Percentiles rank a stretch among this genome's conserved stretches.
phyloP scores from a whole-genome alignment of 2,888 invertebrate genomes.

The Zeuzera pyrina region DNA sequence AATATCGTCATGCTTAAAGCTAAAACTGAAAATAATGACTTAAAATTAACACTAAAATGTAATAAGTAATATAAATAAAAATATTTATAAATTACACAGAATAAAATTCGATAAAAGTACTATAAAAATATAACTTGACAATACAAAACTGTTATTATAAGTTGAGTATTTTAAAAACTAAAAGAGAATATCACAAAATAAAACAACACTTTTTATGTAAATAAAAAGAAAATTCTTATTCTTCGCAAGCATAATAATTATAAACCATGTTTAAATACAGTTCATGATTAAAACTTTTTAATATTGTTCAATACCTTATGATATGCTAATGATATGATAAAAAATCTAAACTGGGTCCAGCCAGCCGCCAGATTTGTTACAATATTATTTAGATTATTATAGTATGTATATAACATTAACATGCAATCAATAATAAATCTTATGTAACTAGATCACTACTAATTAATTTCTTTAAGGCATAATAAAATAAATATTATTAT shows the following conservation, averaged over 20 bases:
- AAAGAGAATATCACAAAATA: no score
- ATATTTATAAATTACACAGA: no score
- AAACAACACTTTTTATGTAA: not conserved
- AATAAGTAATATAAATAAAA: no score
- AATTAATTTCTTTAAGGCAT: conserved; percentile 64
- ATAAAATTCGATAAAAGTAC: no score
- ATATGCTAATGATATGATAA: conserved; percentile 71
- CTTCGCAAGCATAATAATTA: not conserved
- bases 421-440: conserved; percentile 55
- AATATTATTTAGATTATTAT: conserved; percentile 23
- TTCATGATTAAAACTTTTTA: not conserved
- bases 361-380: conserved; percentile 37
- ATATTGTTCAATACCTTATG: no score
- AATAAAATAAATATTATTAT: conserved; percentile 37
- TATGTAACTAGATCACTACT: conserved; percentile 54
- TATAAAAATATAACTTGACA: not conserved
- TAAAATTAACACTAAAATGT: no score
- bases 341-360: conserved; percentile 64
- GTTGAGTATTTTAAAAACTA: not conserved
- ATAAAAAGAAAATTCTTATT: not conserved
- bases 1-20: no score
- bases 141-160: not conserved
- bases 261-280: not conserved
- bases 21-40: no score
- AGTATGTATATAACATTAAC: conserved; percentile 36